These are phyloP conservation scores for Thera britannica DNA, from an alignment of 2,888 invertebrate genomes.

Conservation along the genomic window DNA sequence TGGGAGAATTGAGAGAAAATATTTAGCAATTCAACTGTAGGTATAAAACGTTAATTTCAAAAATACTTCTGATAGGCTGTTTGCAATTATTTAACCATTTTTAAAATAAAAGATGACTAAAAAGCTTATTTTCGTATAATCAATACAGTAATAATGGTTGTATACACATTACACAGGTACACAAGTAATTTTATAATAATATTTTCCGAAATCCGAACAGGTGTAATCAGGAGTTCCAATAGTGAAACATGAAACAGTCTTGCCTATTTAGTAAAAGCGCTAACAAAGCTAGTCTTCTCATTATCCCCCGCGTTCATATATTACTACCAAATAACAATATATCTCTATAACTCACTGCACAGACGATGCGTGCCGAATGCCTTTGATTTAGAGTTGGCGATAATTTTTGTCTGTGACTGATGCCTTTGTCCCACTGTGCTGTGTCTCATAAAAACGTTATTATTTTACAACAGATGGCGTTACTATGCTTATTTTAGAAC, in stretches of 20 bases:
- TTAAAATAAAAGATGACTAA: too few species aligned
- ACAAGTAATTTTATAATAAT: too few species aligned
- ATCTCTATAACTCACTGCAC: constrained; percentile 42
- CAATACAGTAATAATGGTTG: too few species aligned
- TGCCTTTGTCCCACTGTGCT: constrained; percentile 46
- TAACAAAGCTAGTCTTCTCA: constrained; percentile 15
- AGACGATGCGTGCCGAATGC: constrained; percentile 66
- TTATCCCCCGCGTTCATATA: constrained; percentile 19
- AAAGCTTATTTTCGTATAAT: too few species aligned
- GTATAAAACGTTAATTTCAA: background rate
- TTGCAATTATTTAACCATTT: too few species aligned
- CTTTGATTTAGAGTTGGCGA: constrained; percentile 63
- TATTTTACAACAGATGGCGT: background rate
- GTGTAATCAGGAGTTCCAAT: background rate
- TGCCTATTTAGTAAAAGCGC: background rate
- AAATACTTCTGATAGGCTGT: too few species aligned
- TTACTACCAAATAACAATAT: constrained; percentile 32
- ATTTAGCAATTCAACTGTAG: background rate
- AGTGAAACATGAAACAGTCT: background rate
- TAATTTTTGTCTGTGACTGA: constrained; percentile 43
- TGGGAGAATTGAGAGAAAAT: constrained; percentile 37
- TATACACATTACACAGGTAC: too few species aligned
- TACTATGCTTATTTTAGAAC: background rate
- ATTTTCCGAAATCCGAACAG: too few species aligned
- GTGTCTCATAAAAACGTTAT: constrained; percentile 24